Conservation (phyloP, 1,140 invertebrate species). For the Neodiprion virginianus region DNA sequence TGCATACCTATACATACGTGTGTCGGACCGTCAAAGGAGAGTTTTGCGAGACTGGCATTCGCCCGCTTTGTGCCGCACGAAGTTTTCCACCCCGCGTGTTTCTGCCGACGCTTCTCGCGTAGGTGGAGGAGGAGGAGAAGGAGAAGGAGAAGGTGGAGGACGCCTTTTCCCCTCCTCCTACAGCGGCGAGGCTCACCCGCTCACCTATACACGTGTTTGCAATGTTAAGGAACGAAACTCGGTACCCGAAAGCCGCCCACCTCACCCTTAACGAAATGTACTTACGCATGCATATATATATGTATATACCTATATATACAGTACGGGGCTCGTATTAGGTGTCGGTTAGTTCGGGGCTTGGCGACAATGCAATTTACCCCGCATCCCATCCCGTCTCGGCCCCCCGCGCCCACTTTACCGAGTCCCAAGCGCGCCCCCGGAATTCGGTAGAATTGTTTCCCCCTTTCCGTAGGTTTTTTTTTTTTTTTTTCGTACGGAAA, state of each 20-base stretch:
- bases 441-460: background rate
- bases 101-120: background rate
- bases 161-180: background rate
- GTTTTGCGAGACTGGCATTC: no score
- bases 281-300: background rate
- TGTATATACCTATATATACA: conserved; percentile 21
- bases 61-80: background rate
- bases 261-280: background rate
- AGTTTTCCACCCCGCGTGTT: background rate
- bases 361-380: conserved; percentile 44
- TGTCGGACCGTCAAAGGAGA: no score
- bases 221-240: background rate
- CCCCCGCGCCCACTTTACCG: conserved; percentile 10
- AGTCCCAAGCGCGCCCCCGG: background rate
- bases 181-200: no score
- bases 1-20: no score
- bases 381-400: conserved; percentile 16
- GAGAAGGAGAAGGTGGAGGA: conserved; percentile 8
- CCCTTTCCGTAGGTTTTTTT: no score
- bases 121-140: conserved; percentile 6
- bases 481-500: no score
- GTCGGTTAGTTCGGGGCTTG: conserved; percentile 27
- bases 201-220: background rate
- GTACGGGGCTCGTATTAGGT: conserved; percentile 24
- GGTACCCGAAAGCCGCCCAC: no score